Conservation (phyloP, 2,113 vertebrate genomes). For the Sprattus sprattus region DNA sequence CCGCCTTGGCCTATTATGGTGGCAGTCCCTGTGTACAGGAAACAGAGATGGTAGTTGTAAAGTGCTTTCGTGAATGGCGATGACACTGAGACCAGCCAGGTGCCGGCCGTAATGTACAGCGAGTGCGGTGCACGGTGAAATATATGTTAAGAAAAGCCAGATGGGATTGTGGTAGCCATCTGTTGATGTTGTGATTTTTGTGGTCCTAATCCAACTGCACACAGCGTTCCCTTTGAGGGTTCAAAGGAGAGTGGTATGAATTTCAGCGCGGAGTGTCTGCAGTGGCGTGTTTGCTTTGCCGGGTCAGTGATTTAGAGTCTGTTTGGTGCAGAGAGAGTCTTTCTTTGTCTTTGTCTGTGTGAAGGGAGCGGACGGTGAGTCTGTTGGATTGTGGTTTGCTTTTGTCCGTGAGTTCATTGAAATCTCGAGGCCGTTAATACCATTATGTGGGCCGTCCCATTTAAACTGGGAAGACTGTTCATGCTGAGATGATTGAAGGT, state of each 20-base stretch:
- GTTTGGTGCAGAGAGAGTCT: background rate
- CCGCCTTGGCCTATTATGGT: background rate
- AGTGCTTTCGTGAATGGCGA: background rate
- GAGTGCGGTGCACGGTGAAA: no score
- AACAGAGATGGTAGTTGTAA: background rate
- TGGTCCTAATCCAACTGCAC: no score
- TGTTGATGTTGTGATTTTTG: no score
- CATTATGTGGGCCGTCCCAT: background rate
- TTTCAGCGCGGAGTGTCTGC: no score
- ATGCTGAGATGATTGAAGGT: background rate
- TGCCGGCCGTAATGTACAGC: background rate
- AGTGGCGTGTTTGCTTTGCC: no score
- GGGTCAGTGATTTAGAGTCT: background rate
- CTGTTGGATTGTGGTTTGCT: background rate
- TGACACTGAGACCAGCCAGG: background rate
- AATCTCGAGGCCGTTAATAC: conserved; percentile 20
- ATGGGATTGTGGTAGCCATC: no score
- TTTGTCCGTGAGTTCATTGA: conserved; percentile 28
- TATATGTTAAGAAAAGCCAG: no score
- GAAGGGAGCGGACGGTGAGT: no score
- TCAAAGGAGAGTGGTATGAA: no score
- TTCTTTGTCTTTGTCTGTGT: no score
- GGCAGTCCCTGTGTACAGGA: background rate
- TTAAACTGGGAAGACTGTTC: background rate
- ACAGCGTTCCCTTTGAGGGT: no score